Base-by-base conservation (phyloP, 1,140 invertebrate species). In the Callitettix versicolor region DNA sequence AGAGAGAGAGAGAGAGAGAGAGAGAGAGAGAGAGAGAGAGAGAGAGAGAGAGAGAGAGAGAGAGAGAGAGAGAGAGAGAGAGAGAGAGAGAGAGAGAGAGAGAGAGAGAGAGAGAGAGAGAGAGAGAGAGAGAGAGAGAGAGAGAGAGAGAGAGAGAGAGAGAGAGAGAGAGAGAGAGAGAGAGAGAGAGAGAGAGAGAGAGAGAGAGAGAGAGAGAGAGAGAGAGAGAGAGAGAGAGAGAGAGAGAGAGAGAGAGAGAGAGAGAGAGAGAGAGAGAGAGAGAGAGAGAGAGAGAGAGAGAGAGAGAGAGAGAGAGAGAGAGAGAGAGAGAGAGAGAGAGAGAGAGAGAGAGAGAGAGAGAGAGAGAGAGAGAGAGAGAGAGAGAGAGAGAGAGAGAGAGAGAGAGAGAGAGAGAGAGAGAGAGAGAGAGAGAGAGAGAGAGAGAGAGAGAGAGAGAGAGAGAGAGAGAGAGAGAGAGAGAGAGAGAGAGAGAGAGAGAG, bases 1-100 rank as follows among this genome's bases (percentile, higher is more conserved):
- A 50, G 48, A 50, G 48, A 50, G 48, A 50, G 48, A 33, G 48
- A 50, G 48, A 50, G 48, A 50, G 48, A 50, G 48, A 50, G 48
- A 50, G 48, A 50, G 48, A 50, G 48, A 50, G 48, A 50, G 48
- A 50, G 48, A 50, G 48, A 50, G 48, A 50, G 48, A 50, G 48
- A 36, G 34, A 36, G 34, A 36, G 34, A 36, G 34, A 36, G 34
- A 36, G 34, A 36, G 34, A 36, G 34, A 36, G 34, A 36, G 34
- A 36, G 34, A 36, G 34, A 36, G 34, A 36, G 34, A 36, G 34
- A 36, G 34, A 36, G 34, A 36, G 34, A 36, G 34, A 36, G 34
- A 36, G 34, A 36, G 34, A 36, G 34, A 36, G 34, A 36, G 34
- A 36, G 34, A 36, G 34, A 36, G 34, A 36, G 34, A 36, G 34